Conservation (phyloP, 2,888 invertebrate genomes). For the Galeruca laticollis region DNA sequence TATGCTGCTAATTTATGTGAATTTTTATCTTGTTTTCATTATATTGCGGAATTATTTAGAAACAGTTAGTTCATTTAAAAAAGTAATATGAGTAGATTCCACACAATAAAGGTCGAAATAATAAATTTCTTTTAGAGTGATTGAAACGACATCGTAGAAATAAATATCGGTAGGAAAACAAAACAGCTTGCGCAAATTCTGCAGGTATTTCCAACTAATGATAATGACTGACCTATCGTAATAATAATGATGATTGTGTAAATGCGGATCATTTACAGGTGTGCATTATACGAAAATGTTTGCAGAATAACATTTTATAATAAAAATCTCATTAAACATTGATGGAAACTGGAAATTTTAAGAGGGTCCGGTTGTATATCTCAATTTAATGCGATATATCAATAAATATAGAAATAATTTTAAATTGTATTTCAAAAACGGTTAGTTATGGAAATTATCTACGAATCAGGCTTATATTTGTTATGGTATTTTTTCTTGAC, state of each 20-base stretch:
- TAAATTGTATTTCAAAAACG: background rate
- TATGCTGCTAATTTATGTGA: too few relatives aligned
- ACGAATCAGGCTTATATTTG: background rate
- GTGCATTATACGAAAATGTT: background rate
- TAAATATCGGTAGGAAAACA: background rate
- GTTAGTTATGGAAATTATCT: background rate
- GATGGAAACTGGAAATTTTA: constrained; percentile 14
- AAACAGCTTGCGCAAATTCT: background rate
- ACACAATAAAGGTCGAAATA: too few relatives aligned
- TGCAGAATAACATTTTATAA: background rate
- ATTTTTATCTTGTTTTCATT: too few relatives aligned
- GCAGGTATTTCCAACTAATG: constrained; percentile 9
- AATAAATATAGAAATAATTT: background rate
- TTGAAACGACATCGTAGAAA: background rate
- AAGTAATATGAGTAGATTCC: too few relatives aligned
- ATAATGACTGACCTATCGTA: constrained; percentile 17
- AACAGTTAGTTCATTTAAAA: too few relatives aligned
- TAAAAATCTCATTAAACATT: constrained; percentile 5
- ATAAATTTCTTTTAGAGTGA: too few relatives aligned
- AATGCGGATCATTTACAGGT: constrained; percentile 1
- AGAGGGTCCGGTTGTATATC: constrained; percentile 16
- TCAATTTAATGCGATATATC: constrained; percentile 1
- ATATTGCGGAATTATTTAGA: too few relatives aligned
- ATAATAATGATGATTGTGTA: constrained; percentile 3
- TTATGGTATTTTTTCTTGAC: background rate